Percentiles rank a stretch among this genome's conserved stretches.
Evolutionary conservation across 1,140 invertebrate species (phyloP).

Genomic region (Leptinotarsa lineolata): DNA sequence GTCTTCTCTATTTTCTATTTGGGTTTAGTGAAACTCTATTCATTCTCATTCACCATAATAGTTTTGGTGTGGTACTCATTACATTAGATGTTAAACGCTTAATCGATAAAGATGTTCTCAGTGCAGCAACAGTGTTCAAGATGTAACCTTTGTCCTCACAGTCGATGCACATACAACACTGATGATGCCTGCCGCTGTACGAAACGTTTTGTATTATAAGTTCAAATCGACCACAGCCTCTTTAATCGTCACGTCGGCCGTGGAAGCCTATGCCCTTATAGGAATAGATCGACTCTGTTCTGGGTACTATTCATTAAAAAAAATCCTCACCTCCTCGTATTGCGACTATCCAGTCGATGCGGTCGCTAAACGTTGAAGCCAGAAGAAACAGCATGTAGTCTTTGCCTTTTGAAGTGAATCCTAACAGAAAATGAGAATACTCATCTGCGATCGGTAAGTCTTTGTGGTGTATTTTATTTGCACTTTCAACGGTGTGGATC

Average conservation of each 20-base stretch:
- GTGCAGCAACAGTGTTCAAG: no score
- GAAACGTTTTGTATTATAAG: no score
- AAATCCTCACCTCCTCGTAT: conserved; percentile 68
- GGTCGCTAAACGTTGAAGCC: conserved; percentile 70
- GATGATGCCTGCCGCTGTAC: no score
- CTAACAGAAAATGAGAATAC: conserved; percentile 71
- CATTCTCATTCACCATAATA: neutral
- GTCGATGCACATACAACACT: no score
- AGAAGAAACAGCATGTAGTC: conserved; percentile 81
- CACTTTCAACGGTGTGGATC: conserved; percentile 77
- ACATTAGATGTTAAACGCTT: neutral
- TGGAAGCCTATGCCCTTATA: no score
- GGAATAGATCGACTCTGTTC: no score
- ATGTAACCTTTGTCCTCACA: no score
- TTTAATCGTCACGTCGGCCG: no score
- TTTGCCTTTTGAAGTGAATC: conserved; percentile 70
- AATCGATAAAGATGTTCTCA: no score
- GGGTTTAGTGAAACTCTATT: neutral
- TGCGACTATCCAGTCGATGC: conserved; percentile 76
- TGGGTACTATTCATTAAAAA: no score
- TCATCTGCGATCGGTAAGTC: conserved; percentile 49
- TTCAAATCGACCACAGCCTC: no score
- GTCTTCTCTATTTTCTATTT: neutral
- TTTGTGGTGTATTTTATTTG: conserved; percentile 53
- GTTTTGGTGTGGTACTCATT: neutral